These are phyloP conservation scores for Drosophila kikkawai DNA, from an alignment of 1,140 invertebrate genomes.

Conservation along the genomic window DNA sequence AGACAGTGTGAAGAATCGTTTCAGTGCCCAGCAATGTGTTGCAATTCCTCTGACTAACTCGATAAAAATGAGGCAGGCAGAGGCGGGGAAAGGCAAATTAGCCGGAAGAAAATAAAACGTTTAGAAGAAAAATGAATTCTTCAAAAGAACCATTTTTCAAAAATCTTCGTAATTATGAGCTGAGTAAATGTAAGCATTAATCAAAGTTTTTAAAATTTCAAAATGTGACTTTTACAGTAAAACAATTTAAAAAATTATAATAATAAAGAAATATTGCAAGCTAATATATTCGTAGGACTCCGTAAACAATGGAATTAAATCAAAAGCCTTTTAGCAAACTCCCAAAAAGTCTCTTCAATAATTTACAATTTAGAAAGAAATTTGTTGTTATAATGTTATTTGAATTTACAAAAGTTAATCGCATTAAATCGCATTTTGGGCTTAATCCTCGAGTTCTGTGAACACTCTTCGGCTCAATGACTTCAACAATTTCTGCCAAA, in stretches of 20 bases:
- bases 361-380: no score
- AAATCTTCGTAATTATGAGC: background rate
- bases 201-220: background rate
- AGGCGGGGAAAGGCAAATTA: conserved; percentile 20
- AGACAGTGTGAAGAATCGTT: conserved; percentile 23
- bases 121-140: conserved; percentile 8
- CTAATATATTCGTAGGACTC: background rate
- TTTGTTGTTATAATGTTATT: background rate
- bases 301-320: background rate
- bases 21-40: conserved; percentile 37
- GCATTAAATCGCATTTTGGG: background rate
- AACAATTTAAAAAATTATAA: background rate
- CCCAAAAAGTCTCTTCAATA: no score
- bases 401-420: background rate
- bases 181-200: conserved; percentile 14
- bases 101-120: conserved; percentile 19
- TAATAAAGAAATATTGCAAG: no score
- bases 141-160: background rate
- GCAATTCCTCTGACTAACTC: conserved; percentile 38
- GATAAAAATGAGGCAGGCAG: conserved; percentile 5
- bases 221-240: background rate
- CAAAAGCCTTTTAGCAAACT: background rate
- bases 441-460: conserved; percentile 1
- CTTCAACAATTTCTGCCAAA: conserved; percentile 9
- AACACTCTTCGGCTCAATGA: background rate